phyloP scores from a whole-genome alignment of 2,888 invertebrate species.

The Hirtodrosophila alboralis region DNA sequence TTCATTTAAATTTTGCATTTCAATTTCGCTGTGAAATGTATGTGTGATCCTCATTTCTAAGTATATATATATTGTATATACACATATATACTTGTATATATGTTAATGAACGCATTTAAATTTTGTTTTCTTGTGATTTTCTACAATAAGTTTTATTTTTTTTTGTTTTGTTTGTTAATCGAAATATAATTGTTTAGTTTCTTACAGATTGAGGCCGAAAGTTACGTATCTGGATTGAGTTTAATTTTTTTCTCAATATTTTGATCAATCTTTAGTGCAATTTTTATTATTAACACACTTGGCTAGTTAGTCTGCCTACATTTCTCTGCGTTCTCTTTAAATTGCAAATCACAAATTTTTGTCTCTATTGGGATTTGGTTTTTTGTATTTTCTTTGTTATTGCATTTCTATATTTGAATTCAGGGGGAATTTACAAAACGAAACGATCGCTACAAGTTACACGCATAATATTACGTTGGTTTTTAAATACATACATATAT shows the following conservation, averaged over 20 bases:
- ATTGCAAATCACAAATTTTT: conserved; percentile 57
- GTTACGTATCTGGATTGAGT: conserved; percentile 84
- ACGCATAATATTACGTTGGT: conserved; percentile 53
- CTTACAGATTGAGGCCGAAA: conserved; percentile 84
- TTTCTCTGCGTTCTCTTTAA: conserved; percentile 24
- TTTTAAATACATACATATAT: conserved; percentile 64
- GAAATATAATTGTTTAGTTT: conserved; percentile 74
- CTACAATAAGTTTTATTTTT: conserved; percentile 49
- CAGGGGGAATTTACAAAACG: conserved; percentile 64
- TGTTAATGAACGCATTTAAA: conserved; percentile 48
- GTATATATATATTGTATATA: conserved; percentile 50
- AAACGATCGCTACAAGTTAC: conserved; percentile 69
- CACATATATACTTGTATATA: conserved; percentile 19
- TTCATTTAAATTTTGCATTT: conserved; percentile 40
- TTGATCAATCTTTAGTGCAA: conserved; percentile 39
- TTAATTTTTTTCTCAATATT: conserved; percentile 36
- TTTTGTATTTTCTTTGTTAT: conserved; percentile 43
- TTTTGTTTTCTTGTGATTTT: conserved; percentile 58
- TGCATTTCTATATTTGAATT: conserved; percentile 29
- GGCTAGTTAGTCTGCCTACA: conserved; percentile 43
- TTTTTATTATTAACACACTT: conserved; percentile 34
- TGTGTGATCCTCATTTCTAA: conserved; percentile 44
- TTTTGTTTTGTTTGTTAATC: conserved; percentile 8
- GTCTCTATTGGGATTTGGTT: conserved; percentile 23
- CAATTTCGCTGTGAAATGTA: conserved; percentile 51